A percentile compares a stretch with the other conserved stretches of the same genome.
Evolutionary conservation across 2,888 invertebrate species (phyloP).

Genomic region (Philonicus albiceps): DNA sequence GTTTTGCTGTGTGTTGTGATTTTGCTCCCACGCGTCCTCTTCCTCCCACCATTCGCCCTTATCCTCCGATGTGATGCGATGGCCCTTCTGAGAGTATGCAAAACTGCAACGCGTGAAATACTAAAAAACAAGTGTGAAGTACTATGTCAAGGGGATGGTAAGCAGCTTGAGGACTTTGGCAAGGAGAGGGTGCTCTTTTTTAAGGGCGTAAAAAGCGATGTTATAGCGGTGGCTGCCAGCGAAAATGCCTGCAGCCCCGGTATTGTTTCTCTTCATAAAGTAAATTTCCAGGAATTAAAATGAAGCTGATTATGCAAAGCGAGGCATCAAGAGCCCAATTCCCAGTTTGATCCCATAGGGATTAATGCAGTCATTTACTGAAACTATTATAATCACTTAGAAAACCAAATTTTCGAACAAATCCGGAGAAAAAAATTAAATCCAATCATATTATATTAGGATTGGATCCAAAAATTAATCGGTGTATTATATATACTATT

Average conservation of each 20-base stretch:
- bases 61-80: neutral
- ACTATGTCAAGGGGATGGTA: neutral
- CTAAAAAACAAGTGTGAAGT: neutral
- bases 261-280: neutral
- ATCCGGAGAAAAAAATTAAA: no score
- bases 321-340: neutral
- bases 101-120: neutral
- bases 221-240: neutral
- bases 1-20: neutral
- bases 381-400: no score
- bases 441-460: no score
- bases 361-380: neutral
- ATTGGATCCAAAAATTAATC: no score
- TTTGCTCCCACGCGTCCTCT: neutral
- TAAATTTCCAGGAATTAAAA: neutral
- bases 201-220: neutral
- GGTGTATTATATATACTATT: no score
- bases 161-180: neutral
- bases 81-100: neutral
- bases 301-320: neutral
- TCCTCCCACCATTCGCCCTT: neutral
- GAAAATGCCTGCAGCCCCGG: neutral
- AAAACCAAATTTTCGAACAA: no score
- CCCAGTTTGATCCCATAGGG: neutral
- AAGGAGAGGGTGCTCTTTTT: neutral